Percentiles rank a stretch among this genome's conserved stretches.
Evolutionary conservation across 2,113 vertebrate genomes (phyloP).

Genomic region (Pontoporia blainvillei): DNA sequence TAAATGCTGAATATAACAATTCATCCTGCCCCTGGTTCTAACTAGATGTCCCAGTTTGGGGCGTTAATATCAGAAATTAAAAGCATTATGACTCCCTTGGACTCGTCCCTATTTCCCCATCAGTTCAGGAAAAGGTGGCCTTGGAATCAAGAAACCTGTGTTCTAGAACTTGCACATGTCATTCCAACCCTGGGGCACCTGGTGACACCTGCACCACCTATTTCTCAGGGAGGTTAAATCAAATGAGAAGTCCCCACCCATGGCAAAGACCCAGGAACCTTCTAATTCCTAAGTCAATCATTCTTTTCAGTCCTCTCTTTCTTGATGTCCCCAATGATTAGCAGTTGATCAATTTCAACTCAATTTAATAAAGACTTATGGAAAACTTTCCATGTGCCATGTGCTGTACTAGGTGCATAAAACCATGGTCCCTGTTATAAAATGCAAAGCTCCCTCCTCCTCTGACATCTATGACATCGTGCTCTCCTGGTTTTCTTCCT

Average conservation of each 20-base stretch:
- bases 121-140: neutral
- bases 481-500: neutral
- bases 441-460: neutral
- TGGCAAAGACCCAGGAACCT: neutral
- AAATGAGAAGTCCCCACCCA: neutral
- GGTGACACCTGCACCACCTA: neutral
- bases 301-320: neutral
- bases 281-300: neutral
- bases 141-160: neutral
- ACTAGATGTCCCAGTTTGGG: neutral
- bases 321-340: neutral
- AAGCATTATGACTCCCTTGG: neutral
- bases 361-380: neutral
- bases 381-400: neutral
- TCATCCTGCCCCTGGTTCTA: neutral
- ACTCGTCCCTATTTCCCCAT: neutral
- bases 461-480: neutral
- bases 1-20: neutral
- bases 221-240: neutral
- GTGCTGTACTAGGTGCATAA: neutral
- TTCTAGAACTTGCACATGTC: neutral
- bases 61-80: neutral
- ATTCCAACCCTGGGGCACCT: neutral
- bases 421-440: neutral
- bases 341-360: neutral